phyloP scores from a whole-genome alignment of 2,888 invertebrate species.

The Drosophila pegasa region DNA sequence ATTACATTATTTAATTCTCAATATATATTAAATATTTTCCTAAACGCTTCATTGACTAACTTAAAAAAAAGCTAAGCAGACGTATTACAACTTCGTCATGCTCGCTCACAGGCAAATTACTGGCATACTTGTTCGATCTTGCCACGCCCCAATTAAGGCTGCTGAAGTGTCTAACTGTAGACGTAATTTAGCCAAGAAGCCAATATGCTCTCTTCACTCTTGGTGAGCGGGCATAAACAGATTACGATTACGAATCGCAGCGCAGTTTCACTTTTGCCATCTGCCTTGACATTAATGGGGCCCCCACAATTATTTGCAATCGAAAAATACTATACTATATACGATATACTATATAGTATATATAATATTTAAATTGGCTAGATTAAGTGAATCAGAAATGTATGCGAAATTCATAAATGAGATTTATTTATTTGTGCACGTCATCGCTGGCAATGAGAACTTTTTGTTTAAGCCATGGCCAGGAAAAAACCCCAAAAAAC shows the following conservation, averaged over 20 bases:
- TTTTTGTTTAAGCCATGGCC: conserved; percentile 39
- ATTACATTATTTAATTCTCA: neutral
- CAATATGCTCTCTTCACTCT: neutral
- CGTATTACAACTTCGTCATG: neutral
- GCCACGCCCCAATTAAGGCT: conserved; percentile 2
- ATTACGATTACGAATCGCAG: conserved; percentile 11
- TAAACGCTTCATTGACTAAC: conserved; percentile 4
- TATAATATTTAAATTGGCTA: conserved; percentile 38
- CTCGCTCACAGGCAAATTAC: neutral
- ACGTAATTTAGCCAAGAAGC: too few species aligned
- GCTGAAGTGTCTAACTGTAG: too few species aligned
- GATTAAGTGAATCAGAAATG: conserved; percentile 22
- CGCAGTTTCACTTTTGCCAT: conserved; percentile 46
- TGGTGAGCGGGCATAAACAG: neutral
- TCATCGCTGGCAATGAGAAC: conserved; percentile 48
- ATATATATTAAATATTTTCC: neutral
- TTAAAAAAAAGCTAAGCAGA: too few species aligned
- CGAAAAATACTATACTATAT: too few species aligned
- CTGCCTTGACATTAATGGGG: conserved; percentile 52
- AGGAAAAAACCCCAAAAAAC: neutral
- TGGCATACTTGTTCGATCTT: neutral
- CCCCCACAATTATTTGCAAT: conserved; percentile 39
- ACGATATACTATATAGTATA: conserved; percentile 9
- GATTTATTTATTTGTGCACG: conserved; percentile 43
- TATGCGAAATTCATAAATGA: conserved; percentile 32